Percentiles rank a stretch among this genome's conserved stretches.
Evolutionary conservation across 35 echinoderm and acorn worm genomes (phyloP).

Genomic region (Antedon bifida): DNA sequence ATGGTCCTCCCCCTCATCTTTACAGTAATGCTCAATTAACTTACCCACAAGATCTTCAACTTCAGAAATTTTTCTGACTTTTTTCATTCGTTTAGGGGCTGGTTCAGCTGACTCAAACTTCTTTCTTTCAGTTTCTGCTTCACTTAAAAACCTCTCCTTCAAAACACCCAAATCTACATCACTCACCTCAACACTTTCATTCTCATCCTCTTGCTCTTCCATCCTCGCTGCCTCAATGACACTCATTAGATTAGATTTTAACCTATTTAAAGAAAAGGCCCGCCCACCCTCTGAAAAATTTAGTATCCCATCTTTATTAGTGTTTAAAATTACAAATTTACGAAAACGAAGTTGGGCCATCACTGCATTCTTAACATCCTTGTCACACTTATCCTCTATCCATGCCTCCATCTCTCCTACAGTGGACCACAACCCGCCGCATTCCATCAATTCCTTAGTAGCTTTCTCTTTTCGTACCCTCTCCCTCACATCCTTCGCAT

Average conservation of each 20-base stretch:
- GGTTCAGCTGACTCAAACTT: background rate
- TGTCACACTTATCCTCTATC: background rate
- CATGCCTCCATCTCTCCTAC: slow-evolving; percentile 5
- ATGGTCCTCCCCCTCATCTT: background rate
- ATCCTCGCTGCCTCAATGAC: background rate
- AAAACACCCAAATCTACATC: slow-evolving; percentile 9
- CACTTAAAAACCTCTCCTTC: slow-evolving; percentile 3
- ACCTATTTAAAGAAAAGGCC: slow-evolving; percentile 1
- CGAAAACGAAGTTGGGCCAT: slow-evolving; percentile 7
- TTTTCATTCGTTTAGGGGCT: background rate
- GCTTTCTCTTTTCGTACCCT: background rate
- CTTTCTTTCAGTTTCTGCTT: background rate
- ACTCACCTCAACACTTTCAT: slow-evolving; percentile 15
- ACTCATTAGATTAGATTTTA: background rate
- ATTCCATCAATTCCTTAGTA: slow-evolving; percentile 13
- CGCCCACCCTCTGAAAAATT: slow-evolving; percentile 12
- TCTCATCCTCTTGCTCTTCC: background rate
- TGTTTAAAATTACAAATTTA: slow-evolving; percentile 4
- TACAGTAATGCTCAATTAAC: background rate
- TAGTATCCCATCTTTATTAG: slow-evolving; percentile 17
- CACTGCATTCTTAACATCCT: background rate
- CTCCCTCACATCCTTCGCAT: background rate
- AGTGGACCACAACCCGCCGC: slow-evolving; percentile 8
- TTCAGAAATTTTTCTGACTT: background rate
- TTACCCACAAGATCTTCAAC: background rate